Conservation (phyloP, 1,140 invertebrate species). For the Bombus terrestris region DNA sequence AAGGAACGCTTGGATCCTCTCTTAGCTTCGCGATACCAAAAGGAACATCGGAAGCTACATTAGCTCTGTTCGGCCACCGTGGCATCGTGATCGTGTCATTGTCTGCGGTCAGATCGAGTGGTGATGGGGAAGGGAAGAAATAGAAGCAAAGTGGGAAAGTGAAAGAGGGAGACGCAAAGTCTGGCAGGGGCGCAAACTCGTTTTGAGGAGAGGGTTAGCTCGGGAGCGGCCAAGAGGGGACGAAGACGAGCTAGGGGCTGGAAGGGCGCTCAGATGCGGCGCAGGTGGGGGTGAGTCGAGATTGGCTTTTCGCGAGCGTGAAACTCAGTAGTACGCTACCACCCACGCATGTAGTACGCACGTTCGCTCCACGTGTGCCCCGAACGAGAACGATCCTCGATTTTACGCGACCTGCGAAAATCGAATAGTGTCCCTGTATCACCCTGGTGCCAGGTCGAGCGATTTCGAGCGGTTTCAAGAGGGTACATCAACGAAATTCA, state of each 20-base stretch:
- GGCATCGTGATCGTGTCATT: not conserved
- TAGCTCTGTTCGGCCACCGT: not conserved
- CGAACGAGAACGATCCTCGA: conserved; percentile 32
- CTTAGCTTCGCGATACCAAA: not conserved
- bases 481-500: not conserved
- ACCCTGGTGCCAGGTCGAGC: conserved; percentile 19
- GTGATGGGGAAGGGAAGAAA: not conserved
- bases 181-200: conserved; percentile 67
- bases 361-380: conserved; percentile 74
- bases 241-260: conserved; percentile 37
- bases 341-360: conserved; percentile 81
- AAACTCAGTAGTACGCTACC: conserved; percentile 79
- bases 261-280: conserved; percentile 45
- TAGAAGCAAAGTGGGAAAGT: not conserved
- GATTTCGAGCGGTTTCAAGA: not conserved
- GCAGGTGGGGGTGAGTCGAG: conserved; percentile 55
- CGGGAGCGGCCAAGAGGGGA: conserved; percentile 36
- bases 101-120: not conserved
- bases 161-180: not conserved
- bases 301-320: conserved; percentile 66
- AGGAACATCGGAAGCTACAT: not conserved
- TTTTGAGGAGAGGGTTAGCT: conserved; percentile 47
- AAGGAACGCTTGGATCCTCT: not conserved
- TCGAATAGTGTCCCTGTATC: not conserved
- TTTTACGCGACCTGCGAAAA: not conserved